phyloP scores from a whole-genome alignment of 2,888 invertebrate genomes.

The Labia minor region DNA sequence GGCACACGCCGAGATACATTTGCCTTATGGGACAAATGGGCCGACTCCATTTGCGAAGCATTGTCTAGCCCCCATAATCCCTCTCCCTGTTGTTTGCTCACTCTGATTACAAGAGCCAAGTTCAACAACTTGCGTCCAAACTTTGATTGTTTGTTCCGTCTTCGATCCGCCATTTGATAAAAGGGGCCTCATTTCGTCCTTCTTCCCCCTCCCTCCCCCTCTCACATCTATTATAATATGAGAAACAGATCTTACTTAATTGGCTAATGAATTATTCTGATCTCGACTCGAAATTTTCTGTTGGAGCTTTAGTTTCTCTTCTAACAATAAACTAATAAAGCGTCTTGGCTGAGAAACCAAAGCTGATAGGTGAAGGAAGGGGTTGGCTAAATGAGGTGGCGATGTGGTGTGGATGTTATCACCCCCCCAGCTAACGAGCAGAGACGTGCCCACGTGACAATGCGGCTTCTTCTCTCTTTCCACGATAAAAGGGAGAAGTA shows the following conservation, averaged over 20 bases:
- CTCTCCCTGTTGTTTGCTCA: slow-evolving; percentile 13
- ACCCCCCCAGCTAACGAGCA: neutral
- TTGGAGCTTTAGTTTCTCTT: neutral
- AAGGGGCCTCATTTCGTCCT: neutral
- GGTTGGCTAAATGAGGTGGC: neutral
- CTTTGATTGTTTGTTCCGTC: slow-evolving; percentile 7
- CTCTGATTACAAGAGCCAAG: slow-evolving; percentile 1
- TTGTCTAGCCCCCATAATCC: slow-evolving; percentile 13
- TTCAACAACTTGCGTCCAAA: slow-evolving; percentile 5
- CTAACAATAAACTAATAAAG: neutral
- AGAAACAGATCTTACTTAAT: neutral
- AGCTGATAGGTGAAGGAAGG: neutral
- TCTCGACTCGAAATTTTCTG: neutral
- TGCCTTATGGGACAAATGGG: slow-evolving; percentile 13
- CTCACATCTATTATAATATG: neutral
- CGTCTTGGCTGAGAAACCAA: neutral
- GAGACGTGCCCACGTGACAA: slow-evolving; percentile 4
- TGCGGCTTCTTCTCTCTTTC: neutral
- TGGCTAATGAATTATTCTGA: neutral
- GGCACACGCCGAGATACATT: slow-evolving; percentile 3
- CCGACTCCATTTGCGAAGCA: slow-evolving; percentile 7
- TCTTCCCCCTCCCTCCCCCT: neutral
- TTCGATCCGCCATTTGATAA: neutral
- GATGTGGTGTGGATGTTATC: neutral
- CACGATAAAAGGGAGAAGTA: neutral